Evolutionary conservation across 2,888 invertebrate genomes (phyloP), one percentile per base, ranked within the genome.

Genomic region (Brenthis ino): DNA sequence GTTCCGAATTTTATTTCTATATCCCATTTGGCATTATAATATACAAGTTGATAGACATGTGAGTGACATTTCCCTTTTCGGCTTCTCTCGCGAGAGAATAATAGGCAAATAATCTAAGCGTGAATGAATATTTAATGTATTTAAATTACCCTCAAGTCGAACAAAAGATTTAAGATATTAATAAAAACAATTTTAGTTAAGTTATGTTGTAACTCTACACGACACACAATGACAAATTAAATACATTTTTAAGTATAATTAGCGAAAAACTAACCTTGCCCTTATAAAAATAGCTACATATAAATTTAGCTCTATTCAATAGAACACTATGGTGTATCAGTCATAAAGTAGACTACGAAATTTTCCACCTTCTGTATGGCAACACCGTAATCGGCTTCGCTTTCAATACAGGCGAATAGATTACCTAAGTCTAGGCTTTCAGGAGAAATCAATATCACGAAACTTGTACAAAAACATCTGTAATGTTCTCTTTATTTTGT

Each of bases 11-110:
- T 48, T 16, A 60, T 48, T 60, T 60, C 51, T 24, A 47, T 65
- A 57, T 57, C 43, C 33, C 51, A 67, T 65, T 65, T 68, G 68
- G 48, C 48, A 67, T 64, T 67, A 53, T 58, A 68, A 65, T 70
- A 57, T 57, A 54, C 24, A 37, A 57, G 33, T 57, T 64, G 67
- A 70, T 56, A 60, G 67, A 67, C 70, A 64, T 48, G 37, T 60
- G 64, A 70, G 57, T 64, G 67, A 70, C 70, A 65, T 56, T 55
- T 60, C 51, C 48, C 67, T 57, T 54, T 48, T 12, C 20, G 16
- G 14, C 12, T 61, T 50, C 61, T 64, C 61, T 65, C 24, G 13
- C 20, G 33, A 53, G 55, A 67, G 53, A 37, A 65, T 57, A 64
- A 64, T 64, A 64, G 58, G 50, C 20, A 54, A 61, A 61, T 63